Evolutionary conservation across 2,888 invertebrate species (phyloP).

Genomic region (Argynnis bischoffii): DNA sequence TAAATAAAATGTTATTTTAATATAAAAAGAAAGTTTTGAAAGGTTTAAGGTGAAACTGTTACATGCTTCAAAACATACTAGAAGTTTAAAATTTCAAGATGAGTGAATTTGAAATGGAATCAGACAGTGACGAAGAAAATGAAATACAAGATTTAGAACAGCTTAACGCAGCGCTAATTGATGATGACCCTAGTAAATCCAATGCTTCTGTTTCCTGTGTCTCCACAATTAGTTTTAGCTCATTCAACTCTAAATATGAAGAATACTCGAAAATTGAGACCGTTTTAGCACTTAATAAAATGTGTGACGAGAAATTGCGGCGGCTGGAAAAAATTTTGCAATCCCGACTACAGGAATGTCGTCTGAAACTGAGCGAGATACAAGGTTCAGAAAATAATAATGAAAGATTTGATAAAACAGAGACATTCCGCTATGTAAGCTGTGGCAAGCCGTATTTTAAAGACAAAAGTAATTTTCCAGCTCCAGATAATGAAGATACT

Average conservation of each 20-base stretch:
- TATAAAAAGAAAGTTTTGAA: too few species aligned
- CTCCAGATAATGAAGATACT: slow-evolving; percentile 84
- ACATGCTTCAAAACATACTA: background rate
- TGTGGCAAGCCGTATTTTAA: slow-evolving; percentile 87
- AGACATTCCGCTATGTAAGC: slow-evolving; percentile 54
- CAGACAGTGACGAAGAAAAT: slow-evolving; percentile 51
- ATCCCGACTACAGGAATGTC: slow-evolving; percentile 59
- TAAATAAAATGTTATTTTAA: too few species aligned
- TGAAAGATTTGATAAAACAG: slow-evolving; percentile 43
- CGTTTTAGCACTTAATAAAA: slow-evolving; percentile 64
- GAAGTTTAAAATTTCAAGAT: slow-evolving; percentile 20
- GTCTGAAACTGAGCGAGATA: slow-evolving; percentile 51
- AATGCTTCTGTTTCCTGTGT: slow-evolving; percentile 36
- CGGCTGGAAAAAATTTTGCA: slow-evolving; percentile 58
- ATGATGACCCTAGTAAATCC: slow-evolving; percentile 41
- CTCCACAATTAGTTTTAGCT: slow-evolving; percentile 33
- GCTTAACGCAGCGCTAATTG: slow-evolving; percentile 47
- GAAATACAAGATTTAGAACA: slow-evolving; percentile 50
- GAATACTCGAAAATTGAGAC: slow-evolving; percentile 51
- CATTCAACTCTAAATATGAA: slow-evolving; percentile 30
- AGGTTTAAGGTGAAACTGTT: too few species aligned
- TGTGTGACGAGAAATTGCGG: slow-evolving; percentile 58
- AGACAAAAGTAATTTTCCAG: slow-evolving; percentile 76
- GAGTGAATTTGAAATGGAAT: slow-evolving; percentile 44
- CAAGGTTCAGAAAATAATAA: slow-evolving; percentile 32